Base-by-base conservation (phyloP, 1,140 invertebrate species). In the Bactericera cockerelli region DNA sequence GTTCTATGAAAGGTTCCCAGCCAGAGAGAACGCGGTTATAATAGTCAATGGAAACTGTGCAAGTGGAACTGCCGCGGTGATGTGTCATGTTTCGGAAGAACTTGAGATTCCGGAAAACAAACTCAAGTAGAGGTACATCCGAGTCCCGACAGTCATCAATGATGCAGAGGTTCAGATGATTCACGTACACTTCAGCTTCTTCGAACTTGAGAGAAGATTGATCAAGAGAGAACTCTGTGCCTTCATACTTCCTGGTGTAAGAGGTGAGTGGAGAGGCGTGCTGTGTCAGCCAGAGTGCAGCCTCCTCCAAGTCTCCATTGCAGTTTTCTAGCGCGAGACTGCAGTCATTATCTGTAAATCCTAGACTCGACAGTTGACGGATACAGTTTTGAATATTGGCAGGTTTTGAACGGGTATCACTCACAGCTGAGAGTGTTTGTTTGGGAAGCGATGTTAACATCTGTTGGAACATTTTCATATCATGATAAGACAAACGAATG, bases 131-230 rank as follows among this genome's bases (percentile, higher is more conserved):
- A 0, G 95, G 95, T 4, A 98, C 89, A 74, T 98, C 94, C 0
- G 92, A 88, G 71, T 97, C 93, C 66, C 87, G 81, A 68, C 93
- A 98, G 72, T 99, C 95, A 70, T 99, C 95, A 70, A 98, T 98
- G 0, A 98, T 81, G 70, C 90, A 97, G 33, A 98, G 73, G 26
- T 81, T 86, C 19, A 89, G 77, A 63, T 80, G 82, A 31, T 80
- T 75, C 0, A 81, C 82, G 64, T 79, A 77, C 3, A 87, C 66
- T 75, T 79, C 64, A 22, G 67, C 42, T 8, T 55, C 25, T 26
- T 56, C 22, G 33, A 60, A 31, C 11, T 36, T 2, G 6, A 58
- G 56, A 16, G 16, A 2, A 26, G 56, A 36, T 19, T 31, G 33
- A 6, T 36, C 8, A 3, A 58, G 26, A 2, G 42, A 26, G 19